Conservation (phyloP, 2,113 vertebrate genomes). For the Elaphurus davidianus region DNA sequence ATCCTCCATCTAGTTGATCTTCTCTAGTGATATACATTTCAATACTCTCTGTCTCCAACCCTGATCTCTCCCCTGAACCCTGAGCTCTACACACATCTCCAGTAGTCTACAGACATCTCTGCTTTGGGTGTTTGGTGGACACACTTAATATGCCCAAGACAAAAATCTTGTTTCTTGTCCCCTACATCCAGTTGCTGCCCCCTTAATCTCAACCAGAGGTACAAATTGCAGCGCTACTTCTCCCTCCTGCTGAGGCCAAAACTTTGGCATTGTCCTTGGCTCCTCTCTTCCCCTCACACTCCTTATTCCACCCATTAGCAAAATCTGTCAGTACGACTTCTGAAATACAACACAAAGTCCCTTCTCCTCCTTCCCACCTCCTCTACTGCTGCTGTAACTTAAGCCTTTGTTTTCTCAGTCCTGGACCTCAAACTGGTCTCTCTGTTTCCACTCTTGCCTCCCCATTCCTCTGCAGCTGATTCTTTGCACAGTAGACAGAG, state of each 20-base stretch:
- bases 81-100: neutral
- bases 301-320: neutral
- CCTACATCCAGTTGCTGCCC: neutral
- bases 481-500: neutral
- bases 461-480: neutral
- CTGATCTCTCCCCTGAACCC: neutral
- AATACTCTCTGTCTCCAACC: neutral
- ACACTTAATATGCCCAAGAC: neutral
- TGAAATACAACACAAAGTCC: neutral
- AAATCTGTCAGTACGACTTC: neutral
- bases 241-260: neutral
- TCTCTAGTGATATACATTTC: neutral
- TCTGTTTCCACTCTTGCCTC: neutral
- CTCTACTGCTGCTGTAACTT: neutral
- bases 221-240: neutral
- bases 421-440: neutral
- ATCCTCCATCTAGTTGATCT: neutral
- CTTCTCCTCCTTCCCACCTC: neutral
- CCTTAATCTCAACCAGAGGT: neutral
- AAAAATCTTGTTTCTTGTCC: neutral
- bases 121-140: neutral
- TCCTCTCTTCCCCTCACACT: neutral
- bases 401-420: neutral
- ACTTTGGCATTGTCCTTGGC: neutral
- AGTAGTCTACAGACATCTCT: neutral